These are phyloP conservation scores for Xenentodon cancila DNA, from an alignment of 2,797 vertebrate genomes.

Conservation along the genomic window DNA sequence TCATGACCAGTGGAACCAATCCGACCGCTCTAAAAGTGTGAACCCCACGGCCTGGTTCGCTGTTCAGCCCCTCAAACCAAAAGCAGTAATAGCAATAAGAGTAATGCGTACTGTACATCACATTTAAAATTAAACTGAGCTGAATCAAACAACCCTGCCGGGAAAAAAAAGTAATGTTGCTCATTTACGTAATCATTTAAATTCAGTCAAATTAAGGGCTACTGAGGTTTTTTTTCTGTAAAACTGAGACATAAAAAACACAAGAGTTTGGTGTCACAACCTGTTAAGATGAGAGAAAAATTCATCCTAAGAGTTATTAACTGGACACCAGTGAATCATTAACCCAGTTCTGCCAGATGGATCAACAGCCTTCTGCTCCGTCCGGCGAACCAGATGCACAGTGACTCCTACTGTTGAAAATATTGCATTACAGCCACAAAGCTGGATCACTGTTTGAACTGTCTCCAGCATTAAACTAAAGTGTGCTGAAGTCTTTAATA, in stretches of 20 bases:
- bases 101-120: neutral
- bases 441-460: too few species aligned
- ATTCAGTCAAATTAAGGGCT: constrained; percentile 13
- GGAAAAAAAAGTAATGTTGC: neutral
- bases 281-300: constrained; percentile 8
- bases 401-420: constrained; percentile 55
- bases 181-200: constrained; percentile 11
- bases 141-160: too few species aligned
- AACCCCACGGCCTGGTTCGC: constrained; percentile 27
- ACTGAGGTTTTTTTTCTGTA: neutral
- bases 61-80: neutral
- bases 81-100: neutral
- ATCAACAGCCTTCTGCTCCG: constrained; percentile 7
- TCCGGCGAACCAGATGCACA: constrained; percentile 49
- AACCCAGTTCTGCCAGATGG: constrained; percentile 56
- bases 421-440: constrained; percentile 21
- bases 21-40: constrained; percentile 33
- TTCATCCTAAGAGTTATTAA: constrained; percentile 40
- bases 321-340: constrained; percentile 48
- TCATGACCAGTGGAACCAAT: constrained; percentile 41
- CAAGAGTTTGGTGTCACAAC: constrained; percentile 10
- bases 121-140: neutral
- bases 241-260: constrained; percentile 9
- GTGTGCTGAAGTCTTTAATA: neutral
- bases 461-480: too few species aligned